A percentile compares a stretch with the other conserved stretches of the same genome.
These are phyloP conservation scores for Platyrinchus mystaceus DNA, from an alignment of 2,797 vertebrate genomes.

Conservation along the genomic window DNA sequence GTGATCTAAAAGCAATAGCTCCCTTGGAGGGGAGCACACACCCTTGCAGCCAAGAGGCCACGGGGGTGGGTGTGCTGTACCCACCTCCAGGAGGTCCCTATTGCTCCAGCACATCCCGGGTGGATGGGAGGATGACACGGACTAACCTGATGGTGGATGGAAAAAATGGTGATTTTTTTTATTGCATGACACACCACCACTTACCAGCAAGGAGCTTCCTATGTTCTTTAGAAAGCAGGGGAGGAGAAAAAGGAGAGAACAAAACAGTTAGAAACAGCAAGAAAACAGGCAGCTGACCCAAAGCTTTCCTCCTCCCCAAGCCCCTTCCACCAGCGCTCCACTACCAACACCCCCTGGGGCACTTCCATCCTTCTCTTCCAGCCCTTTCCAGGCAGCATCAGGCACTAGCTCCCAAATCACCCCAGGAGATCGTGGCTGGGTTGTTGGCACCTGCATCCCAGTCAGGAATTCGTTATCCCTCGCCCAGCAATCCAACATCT, in stretches of 20 bases:
- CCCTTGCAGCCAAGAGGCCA: not conserved
- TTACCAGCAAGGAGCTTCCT: constrained; percentile 75
- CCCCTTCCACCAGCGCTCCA: not conserved
- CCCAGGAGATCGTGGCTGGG: not conserved
- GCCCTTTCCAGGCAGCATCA: not conserved
- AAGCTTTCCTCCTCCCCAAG: not conserved
- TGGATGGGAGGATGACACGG: not conserved
- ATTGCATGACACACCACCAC: constrained; percentile 37
- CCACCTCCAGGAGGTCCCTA: not conserved
- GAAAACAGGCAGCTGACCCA: not conserved
- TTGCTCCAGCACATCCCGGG: not conserved
- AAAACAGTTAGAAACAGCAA: constrained; percentile 57
- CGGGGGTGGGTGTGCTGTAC: not conserved
- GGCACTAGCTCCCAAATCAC: not conserved
- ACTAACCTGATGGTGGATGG: constrained; percentile 43
- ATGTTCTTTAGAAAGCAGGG: constrained; percentile 73
- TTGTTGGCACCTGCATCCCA: not conserved
- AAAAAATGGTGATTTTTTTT: not conserved
- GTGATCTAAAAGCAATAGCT: constrained; percentile 46
- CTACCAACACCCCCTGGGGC: not conserved
- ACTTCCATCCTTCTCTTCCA: not conserved
- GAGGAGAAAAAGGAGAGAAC: constrained; percentile 61
- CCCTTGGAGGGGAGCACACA: not conserved
- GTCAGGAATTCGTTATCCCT: not conserved
- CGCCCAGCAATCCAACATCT: not conserved